These are phyloP conservation scores for Mantis religiosa DNA, from an alignment of 2,888 invertebrate species.

Conservation along the genomic window DNA sequence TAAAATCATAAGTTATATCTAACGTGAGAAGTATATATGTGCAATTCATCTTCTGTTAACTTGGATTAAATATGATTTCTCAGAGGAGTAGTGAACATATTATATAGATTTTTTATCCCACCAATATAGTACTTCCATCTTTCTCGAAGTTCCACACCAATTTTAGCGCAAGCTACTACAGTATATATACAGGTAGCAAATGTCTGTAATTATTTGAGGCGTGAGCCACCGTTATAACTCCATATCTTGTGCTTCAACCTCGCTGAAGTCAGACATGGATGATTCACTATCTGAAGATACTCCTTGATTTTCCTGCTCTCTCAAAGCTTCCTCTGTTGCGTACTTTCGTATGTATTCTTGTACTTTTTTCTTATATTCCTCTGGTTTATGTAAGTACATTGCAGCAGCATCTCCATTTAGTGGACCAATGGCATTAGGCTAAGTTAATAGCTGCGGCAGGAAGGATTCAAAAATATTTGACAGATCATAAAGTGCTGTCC, in stretches of 20 bases:
- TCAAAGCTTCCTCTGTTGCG: slow-evolving; percentile 94
- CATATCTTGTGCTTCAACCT: slow-evolving; percentile 28
- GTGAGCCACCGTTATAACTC: slow-evolving; percentile 26
- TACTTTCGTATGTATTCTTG: slow-evolving; percentile 97
- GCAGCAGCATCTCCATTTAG: slow-evolving; percentile 99
- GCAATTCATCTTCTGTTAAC: not conserved
- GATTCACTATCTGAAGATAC: slow-evolving; percentile 88
- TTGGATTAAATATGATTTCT: not conserved
- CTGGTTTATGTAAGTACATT: slow-evolving; percentile 98
- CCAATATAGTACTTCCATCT: not conserved
- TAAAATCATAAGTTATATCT: no score
- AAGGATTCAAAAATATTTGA: slow-evolving; percentile 99
- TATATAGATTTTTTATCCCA: not conserved
- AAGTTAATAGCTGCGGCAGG: slow-evolving; percentile 96
- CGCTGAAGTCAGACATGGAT: slow-evolving; percentile 85
- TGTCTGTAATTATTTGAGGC: not conserved
- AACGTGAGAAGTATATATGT: no score
- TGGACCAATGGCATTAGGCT: slow-evolving; percentile 99
- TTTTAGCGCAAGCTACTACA: not conserved
- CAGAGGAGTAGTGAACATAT: not conserved
- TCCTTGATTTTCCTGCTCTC: slow-evolving; percentile 77
- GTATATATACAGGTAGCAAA: slow-evolving; percentile 4
- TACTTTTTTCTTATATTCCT: slow-evolving; percentile 99
- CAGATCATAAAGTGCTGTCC: slow-evolving; percentile 98
- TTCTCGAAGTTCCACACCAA: not conserved